A percentile compares a stretch with the other conserved stretches of the same genome.
Evolutionary conservation across 2,797 vertebrate genomes (phyloP).

Genomic region (Cercopithecus neglectus): DNA sequence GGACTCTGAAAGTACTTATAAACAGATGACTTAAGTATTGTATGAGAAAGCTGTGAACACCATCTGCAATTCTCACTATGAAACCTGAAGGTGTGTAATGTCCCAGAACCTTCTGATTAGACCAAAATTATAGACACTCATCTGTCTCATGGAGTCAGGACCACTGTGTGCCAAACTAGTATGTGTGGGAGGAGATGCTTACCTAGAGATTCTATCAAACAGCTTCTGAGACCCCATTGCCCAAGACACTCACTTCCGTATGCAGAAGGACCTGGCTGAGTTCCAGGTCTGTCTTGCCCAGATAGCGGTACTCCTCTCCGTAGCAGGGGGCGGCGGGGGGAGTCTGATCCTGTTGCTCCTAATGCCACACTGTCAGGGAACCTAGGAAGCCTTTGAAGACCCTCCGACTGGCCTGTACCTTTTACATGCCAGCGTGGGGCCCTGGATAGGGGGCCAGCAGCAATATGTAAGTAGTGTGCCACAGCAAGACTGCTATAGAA

Average conservation of each 20-base stretch:
- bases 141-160: neutral
- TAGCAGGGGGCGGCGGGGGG: too few relatives aligned
- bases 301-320: too few relatives aligned
- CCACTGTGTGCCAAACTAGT: neutral
- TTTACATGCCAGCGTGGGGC: neutral
- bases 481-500: too few relatives aligned
- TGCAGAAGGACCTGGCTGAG: neutral
- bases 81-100: neutral
- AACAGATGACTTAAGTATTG: neutral
- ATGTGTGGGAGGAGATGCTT: neutral
- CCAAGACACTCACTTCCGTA: neutral
- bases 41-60: neutral
- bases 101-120: neutral
- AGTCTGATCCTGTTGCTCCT: neutral
- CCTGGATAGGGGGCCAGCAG: fast-evolving
- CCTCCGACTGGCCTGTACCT: too few relatives aligned
- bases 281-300: neutral
- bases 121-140: neutral
- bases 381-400: too few relatives aligned
- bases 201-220: neutral
- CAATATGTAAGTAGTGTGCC: neutral
- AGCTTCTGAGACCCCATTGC: neutral
- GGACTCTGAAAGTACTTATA: neutral
- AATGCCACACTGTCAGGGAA: neutral
- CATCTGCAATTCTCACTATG: neutral